Evolutionary conservation across 53 echinoderm and acorn worm species (phyloP).

Genomic region (Holothuria scabra): DNA sequence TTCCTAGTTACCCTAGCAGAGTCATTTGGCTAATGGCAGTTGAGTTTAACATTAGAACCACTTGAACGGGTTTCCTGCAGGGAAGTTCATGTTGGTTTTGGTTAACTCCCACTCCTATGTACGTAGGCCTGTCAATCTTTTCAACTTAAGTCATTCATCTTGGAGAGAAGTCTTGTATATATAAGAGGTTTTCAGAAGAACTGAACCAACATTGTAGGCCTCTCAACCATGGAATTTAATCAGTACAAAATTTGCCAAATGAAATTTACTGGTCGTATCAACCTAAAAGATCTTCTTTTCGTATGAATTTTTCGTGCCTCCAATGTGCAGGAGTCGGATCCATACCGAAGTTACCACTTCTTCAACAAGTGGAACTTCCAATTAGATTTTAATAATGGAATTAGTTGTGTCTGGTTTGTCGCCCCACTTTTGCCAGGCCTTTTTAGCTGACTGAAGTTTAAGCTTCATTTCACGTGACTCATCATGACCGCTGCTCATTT

Average conservation of each 20-base stretch:
- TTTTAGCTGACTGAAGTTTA: constrained; percentile 1
- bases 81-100: no score
- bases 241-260: constrained; percentile 25
- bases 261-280: constrained; percentile 2
- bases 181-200: constrained; percentile 18
- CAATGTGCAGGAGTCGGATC: not conserved
- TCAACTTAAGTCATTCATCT: constrained; percentile 25
- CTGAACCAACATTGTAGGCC: constrained; percentile 36
- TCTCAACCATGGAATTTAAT: constrained; percentile 39
- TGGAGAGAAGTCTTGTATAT: constrained; percentile 18
- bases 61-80: no score
- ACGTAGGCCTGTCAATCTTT: constrained; percentile 10
- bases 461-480: constrained; percentile 44
- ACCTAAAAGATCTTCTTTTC: constrained; percentile 8
- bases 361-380: constrained; percentile 50
- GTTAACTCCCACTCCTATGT: not conserved
- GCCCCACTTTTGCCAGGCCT: constrained; percentile 5
- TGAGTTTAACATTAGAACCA: no score
- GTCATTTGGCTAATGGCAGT: no score
- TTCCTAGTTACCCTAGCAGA: no score
- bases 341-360: constrained; percentile 18
- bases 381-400: constrained; percentile 52
- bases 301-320: constrained; percentile 4
- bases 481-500: constrained; percentile 41
- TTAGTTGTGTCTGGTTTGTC: constrained; percentile 50